Percentiles rank a stretch among this genome's conserved stretches.
phyloP scores from a whole-genome alignment of 2,888 invertebrate genomes.

The Leucophora obtusa region DNA sequence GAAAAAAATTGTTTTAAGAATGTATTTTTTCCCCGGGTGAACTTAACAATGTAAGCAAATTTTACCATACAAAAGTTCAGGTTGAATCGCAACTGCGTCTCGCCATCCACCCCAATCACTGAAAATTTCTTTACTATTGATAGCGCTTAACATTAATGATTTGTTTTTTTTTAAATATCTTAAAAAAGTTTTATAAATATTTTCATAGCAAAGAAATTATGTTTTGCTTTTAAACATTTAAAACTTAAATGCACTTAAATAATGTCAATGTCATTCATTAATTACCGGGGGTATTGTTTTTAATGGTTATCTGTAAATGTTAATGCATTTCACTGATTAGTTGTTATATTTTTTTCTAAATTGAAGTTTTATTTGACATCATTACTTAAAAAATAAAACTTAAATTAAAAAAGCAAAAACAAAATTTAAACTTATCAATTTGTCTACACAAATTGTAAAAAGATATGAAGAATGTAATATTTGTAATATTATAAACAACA shows the following conservation, averaged over 20 bases:
- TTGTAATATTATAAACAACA: background rate
- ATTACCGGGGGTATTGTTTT: slow-evolving; percentile 2
- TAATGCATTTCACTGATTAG: slow-evolving; percentile 5
- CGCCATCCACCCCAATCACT: no score
- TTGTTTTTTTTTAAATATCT: background rate
- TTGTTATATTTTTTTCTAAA: background rate
- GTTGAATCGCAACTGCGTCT: no score
- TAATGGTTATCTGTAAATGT: background rate
- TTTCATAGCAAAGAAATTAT: slow-evolving; percentile 1
- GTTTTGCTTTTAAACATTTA: slow-evolving; percentile 23
- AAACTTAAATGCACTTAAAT: slow-evolving; percentile 33
- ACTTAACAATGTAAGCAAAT: no score
- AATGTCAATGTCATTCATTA: slow-evolving; percentile 52
- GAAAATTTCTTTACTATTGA: no score
- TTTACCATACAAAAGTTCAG: no score
- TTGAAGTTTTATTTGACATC: background rate
- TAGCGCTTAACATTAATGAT: background rate
- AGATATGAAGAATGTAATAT: slow-evolving; percentile 1
- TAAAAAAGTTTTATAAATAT: background rate
- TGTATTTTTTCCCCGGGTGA: no score
- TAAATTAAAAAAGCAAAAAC: background rate
- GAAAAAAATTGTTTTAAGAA: no score
- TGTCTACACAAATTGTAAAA: background rate
- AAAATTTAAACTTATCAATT: background rate
- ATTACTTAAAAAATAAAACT: background rate